These are phyloP conservation scores for Chrysolina haemoptera DNA, from an alignment of 2,888 invertebrate genomes.

Conservation along the genomic window DNA sequence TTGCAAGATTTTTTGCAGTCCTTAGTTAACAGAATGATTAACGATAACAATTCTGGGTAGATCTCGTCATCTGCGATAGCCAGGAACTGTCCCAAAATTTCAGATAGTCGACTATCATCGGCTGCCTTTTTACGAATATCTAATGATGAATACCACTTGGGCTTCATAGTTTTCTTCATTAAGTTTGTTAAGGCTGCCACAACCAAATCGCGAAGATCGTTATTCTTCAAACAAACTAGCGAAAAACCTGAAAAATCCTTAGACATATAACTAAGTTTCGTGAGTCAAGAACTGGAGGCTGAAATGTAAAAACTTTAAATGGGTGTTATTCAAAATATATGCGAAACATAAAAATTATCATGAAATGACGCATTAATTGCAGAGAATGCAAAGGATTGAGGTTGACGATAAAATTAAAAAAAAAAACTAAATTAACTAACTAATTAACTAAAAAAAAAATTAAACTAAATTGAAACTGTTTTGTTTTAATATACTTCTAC, in stretches of 20 bases:
- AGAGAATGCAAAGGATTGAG: too few relatives aligned
- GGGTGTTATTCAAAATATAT: too few relatives aligned
- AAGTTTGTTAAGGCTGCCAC: slow-evolving; percentile 27
- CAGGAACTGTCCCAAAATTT: slow-evolving; percentile 62
- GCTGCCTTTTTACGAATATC: slow-evolving; percentile 57
- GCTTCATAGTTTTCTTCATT: slow-evolving; percentile 33
- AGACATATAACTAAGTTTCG: too few relatives aligned
- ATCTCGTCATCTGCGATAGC: slow-evolving; percentile 59
- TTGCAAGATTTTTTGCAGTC: slow-evolving; percentile 62
- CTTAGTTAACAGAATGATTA: slow-evolving; percentile 59
- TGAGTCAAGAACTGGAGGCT: too few relatives aligned
- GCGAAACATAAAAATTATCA: too few relatives aligned
- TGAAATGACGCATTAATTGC: too few relatives aligned
- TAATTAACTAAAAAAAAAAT: too few relatives aligned
- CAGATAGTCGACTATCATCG: slow-evolving; percentile 64
- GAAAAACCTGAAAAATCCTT: slow-evolving; percentile 59
- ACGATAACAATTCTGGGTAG: slow-evolving; percentile 61
- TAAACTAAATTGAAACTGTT: too few relatives aligned
- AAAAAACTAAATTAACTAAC: too few relatives aligned
- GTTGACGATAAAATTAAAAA: too few relatives aligned
- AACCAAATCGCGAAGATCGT: slow-evolving; percentile 16
- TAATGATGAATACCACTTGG: slow-evolving; percentile 45
- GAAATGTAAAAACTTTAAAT: too few relatives aligned
- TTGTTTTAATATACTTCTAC: too few relatives aligned
- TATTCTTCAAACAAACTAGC: slow-evolving; percentile 27